Conservation (phyloP, 2,888 invertebrate species). For the Mechanitis messenoides region DNA sequence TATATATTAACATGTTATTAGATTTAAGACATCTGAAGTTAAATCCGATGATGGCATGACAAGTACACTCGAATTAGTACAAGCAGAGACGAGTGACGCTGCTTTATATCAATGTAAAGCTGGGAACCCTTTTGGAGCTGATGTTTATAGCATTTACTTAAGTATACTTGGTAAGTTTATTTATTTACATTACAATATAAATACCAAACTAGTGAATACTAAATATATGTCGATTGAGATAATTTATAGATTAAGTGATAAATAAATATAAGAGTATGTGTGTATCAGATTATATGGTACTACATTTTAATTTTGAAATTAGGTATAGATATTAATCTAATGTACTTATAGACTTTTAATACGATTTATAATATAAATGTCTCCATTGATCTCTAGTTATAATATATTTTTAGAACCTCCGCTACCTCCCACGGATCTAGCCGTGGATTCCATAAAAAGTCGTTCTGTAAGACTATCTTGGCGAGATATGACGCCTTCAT, state of each 20-base stretch:
- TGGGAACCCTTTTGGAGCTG: conserved; percentile 68
- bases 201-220: no score
- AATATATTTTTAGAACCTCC: conserved; percentile 55
- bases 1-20: conserved; percentile 29
- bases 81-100: conserved; percentile 64
- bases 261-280: no score
- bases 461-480: conserved; percentile 66
- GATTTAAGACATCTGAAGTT: conserved; percentile 68
- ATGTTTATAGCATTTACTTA: conserved; percentile 58
- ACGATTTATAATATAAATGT: no score
- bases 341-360: no score
- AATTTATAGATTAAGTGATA: no score
- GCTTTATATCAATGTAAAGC: conserved; percentile 70
- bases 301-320: no score
- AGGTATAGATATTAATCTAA: no score
- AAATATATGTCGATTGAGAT: no score
- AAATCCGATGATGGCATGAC: conserved; percentile 67
- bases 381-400: neutral
- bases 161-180: conserved; percentile 61
- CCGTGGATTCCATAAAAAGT: conserved; percentile 65
- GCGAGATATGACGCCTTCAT: conserved; percentile 57
- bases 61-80: conserved; percentile 58
- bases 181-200: neutral
- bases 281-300: no score
- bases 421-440: conserved; percentile 61